phyloP scores from a whole-genome alignment of 2,113 vertebrate species.

The Copsychus sechellarum region DNA sequence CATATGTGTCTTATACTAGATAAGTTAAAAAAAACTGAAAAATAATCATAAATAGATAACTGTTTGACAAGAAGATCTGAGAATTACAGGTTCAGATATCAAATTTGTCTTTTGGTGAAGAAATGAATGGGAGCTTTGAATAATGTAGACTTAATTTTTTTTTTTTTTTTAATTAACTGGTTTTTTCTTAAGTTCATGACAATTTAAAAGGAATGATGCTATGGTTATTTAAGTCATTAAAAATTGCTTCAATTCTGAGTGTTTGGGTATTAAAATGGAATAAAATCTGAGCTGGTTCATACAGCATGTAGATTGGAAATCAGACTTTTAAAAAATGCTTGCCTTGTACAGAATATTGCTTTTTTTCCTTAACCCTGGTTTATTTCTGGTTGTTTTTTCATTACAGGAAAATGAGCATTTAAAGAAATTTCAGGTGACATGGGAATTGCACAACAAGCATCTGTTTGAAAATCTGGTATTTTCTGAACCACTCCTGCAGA shows the following conservation, averaged over 20 bases:
- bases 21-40: background rate
- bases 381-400: background rate
- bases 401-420: conserved; percentile 93
- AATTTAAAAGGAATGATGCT: background rate
- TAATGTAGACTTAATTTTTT: background rate
- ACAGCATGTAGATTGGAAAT: background rate
- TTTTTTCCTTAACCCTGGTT: background rate
- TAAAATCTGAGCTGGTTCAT: background rate
- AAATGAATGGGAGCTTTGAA: background rate
- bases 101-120: background rate
- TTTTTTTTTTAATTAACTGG: too few species aligned
- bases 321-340: background rate
- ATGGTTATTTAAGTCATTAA: background rate
- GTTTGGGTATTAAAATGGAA: background rate
- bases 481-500: conserved; percentile 93
- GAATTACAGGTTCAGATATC: background rate
- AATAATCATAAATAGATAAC: background rate
- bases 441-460: conserved; percentile 98
- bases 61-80: background rate
- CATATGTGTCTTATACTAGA: background rate
- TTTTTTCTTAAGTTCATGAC: background rate
- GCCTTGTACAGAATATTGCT: accelerated
- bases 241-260: background rate
- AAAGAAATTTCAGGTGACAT: conserved; percentile 97
- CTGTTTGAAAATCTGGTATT: conserved; percentile 98